Conservation (phyloP, 2,888 invertebrate species). For the Chaitophorus viminalis region DNA sequence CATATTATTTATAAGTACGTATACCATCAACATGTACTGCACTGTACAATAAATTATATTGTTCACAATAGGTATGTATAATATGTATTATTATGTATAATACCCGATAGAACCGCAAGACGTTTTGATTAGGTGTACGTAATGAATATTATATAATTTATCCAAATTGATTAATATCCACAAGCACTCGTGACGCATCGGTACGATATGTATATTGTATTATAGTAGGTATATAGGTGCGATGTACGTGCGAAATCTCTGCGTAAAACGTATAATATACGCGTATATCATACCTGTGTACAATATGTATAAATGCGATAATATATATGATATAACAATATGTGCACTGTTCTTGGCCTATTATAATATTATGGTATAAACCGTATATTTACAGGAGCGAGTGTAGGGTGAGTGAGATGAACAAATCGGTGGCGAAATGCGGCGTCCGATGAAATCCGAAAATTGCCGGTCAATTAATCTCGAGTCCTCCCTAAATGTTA, state of each 20-base stretch:
- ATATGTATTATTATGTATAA: no score
- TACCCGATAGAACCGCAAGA: no score
- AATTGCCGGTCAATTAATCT: conserved; percentile 55
- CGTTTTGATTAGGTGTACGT: no score
- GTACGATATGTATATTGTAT: background rate
- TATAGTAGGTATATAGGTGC: no score
- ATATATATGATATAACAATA: background rate
- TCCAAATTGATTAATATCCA: background rate
- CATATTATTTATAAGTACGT: no score
- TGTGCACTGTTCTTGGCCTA: background rate
- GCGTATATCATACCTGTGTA: no score
- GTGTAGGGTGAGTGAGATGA: background rate
- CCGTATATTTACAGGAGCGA: no score
- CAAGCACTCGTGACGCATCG: background rate
- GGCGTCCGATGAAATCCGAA: conserved; percentile 28
- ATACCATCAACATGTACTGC: no score
- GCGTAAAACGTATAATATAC: background rate
- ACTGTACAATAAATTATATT: no score
- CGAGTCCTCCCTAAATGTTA: conserved; percentile 39
- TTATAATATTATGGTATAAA: no score
- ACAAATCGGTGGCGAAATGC: conserved; percentile 10
- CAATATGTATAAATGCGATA: no score
- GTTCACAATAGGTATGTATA: no score
- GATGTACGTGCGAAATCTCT: background rate
- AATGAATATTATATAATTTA: background rate